Conservation (phyloP, 2,888 invertebrate species). For the Sesia apiformis region DNA sequence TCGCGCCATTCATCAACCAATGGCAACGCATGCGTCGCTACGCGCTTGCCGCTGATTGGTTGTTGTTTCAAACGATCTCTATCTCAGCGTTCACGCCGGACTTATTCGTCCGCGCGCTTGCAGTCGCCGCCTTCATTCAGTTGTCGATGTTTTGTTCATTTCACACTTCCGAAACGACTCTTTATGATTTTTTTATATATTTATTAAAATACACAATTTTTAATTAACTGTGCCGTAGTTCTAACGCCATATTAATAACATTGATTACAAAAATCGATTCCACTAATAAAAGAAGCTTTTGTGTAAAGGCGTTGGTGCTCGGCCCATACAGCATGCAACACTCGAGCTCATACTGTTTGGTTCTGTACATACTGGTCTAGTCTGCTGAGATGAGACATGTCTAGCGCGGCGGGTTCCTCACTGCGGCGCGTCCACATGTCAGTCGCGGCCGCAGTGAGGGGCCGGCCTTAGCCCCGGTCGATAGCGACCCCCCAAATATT, state of each 20-base stretch:
- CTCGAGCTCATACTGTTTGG: slow-evolving; percentile 33
- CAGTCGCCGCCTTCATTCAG: slow-evolving; percentile 17
- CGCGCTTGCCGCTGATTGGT: too few relatives aligned
- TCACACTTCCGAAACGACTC: slow-evolving; percentile 41
- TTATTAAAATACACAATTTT: slow-evolving; percentile 22
- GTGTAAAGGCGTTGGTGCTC: slow-evolving; percentile 20
- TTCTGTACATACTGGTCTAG: slow-evolving; percentile 41
- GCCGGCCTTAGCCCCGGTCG: slow-evolving; percentile 17
- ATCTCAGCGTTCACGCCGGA: too few relatives aligned
- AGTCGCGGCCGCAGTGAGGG: too few relatives aligned
- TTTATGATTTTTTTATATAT: slow-evolving; percentile 21
- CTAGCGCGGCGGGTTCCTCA: slow-evolving; percentile 14
- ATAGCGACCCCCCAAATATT: slow-evolving; percentile 55
- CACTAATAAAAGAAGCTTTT: too few relatives aligned
- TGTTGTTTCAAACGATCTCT: too few relatives aligned
- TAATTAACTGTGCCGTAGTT: slow-evolving; percentile 9
- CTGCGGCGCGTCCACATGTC: too few relatives aligned
- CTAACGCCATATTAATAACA: slow-evolving; percentile 11
- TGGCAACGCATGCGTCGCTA: not conserved
- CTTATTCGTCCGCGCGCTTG: too few relatives aligned
- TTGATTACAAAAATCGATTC: too few relatives aligned
- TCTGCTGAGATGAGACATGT: slow-evolving; percentile 25
- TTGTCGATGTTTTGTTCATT: slow-evolving; percentile 48
- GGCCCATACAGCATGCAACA: slow-evolving; percentile 36
- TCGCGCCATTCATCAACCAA: not conserved